phyloP scores from a whole-genome alignment of 2,888 invertebrate species.

The Sinodicranocentrus sp. region DNA sequence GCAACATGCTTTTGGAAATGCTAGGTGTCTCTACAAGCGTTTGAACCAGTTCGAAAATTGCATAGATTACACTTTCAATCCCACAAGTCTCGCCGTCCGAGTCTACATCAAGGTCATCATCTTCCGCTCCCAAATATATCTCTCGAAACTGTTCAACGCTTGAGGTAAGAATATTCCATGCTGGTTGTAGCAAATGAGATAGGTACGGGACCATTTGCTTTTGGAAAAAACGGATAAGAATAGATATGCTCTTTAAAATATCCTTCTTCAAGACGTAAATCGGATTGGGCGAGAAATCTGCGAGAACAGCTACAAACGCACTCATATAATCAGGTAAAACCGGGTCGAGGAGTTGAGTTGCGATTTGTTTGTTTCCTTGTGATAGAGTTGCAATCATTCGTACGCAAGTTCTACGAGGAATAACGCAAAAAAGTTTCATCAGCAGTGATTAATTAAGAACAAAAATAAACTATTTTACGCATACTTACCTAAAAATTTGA shows the following conservation, averaged over 20 bases:
- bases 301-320: slow-evolving; percentile 82
- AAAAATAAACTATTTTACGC: too few relatives aligned
- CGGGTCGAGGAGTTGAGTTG: slow-evolving; percentile 83
- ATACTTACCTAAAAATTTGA: slow-evolving; percentile 81
- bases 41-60: slow-evolving; percentile 81
- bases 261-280: slow-evolving; percentile 72
- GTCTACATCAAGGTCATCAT: slow-evolving; percentile 82
- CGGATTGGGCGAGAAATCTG: slow-evolving; percentile 80
- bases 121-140: slow-evolving; percentile 82
- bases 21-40: slow-evolving; percentile 78
- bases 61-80: slow-evolving; percentile 79
- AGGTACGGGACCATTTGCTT: slow-evolving; percentile 83
- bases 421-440: neutral
- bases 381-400: slow-evolving; percentile 81
- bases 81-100: slow-evolving; percentile 81
- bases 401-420: slow-evolving; percentile 81
- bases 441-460: neutral
- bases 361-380: slow-evolving; percentile 81
- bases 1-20: slow-evolving; percentile 77
- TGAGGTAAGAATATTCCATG: slow-evolving; percentile 85
- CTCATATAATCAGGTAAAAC: slow-evolving; percentile 84
- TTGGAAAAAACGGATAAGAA: slow-evolving; percentile 81
- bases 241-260: slow-evolving; percentile 73
- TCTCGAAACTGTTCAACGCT: slow-evolving; percentile 84
- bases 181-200: slow-evolving; percentile 83